A percentile compares a stretch with the other conserved stretches of the same genome.
These are phyloP conservation scores for Ptychochromis oligacanthus DNA, from an alignment of 2,113 vertebrate genomes.

Conservation along the genomic window DNA sequence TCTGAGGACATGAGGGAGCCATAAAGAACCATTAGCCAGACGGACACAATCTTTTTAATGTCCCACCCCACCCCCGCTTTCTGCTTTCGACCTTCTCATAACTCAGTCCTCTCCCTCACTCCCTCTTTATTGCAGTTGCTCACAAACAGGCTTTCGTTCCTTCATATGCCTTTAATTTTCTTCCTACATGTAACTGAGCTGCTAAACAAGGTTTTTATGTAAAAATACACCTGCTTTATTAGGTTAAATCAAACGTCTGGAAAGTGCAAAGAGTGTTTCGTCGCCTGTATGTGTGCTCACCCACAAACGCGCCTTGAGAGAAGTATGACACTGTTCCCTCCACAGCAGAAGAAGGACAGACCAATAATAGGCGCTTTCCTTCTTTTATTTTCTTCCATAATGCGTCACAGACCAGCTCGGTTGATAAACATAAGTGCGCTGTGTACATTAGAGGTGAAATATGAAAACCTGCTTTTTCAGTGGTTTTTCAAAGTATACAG, in stretches of 20 bases:
- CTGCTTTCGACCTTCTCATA: constrained; percentile 71
- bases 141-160: constrained; percentile 44
- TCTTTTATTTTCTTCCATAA: constrained; percentile 20
- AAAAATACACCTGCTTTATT: constrained; percentile 30
- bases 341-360: not conserved
- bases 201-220: constrained; percentile 23
- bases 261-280: constrained; percentile 8
- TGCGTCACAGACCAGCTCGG: constrained; percentile 22
- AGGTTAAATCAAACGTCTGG: constrained; percentile 3
- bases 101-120: constrained; percentile 49
- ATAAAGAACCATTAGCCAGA: constrained; percentile 79
- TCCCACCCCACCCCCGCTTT: constrained; percentile 57
- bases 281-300: not conserved
- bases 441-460: constrained; percentile 7
- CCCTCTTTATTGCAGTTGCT: constrained; percentile 36
- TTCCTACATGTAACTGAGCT: constrained; percentile 6
- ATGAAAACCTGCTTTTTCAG: not conserved
- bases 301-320: not conserved
- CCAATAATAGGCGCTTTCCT: constrained; percentile 23
- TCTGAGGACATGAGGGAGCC: constrained; percentile 71
- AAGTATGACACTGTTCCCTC: not conserved
- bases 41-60: constrained; percentile 80
- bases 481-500: not conserved
- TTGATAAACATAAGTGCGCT: constrained; percentile 31
- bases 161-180: constrained; percentile 43